phyloP scores from a whole-genome alignment of 2,888 invertebrate species.

The Brachylomia viminalis region DNA sequence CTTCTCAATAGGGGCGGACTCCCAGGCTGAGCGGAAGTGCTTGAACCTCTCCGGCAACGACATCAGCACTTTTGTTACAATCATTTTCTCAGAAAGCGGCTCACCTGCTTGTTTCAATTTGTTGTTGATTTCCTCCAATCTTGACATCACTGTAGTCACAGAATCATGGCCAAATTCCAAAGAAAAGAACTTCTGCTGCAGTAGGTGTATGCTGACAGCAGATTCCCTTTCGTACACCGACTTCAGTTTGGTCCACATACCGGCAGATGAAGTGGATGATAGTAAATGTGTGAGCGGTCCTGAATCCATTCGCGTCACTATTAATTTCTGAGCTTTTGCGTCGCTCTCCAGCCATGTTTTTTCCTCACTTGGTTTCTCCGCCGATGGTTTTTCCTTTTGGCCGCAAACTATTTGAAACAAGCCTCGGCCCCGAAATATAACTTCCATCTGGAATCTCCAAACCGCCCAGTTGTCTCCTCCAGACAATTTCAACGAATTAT shows the following conservation, averaged over 20 bases:
- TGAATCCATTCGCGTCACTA: conserved; percentile 3
- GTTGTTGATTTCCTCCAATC: neutral
- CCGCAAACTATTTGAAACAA: conserved; percentile 2
- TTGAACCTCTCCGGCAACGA: conserved; percentile 1
- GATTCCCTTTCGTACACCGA: neutral
- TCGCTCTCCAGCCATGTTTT: neutral
- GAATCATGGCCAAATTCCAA: neutral
- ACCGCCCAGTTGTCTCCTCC: conserved; percentile 14
- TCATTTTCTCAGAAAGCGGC: neutral
- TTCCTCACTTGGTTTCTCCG: neutral
- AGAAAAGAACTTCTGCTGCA: conserved; percentile 3
- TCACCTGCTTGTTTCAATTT: conserved; percentile 12
- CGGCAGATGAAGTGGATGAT: neutral
- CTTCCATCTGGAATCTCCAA: conserved; percentile 13
- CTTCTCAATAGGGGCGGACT: neutral
- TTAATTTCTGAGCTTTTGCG: neutral
- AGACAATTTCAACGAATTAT: conserved; percentile 1
- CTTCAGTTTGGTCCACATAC: conserved; percentile 5
- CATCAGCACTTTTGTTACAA: conserved; percentile 5
- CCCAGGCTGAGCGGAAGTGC: conserved; percentile 6
- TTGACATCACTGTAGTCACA: neutral
- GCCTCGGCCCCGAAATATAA: conserved; percentile 7
- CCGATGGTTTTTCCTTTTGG: neutral
- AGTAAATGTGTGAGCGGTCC: conserved; percentile 3
- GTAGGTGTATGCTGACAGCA: neutral